phyloP scores from a whole-genome alignment of 2,888 invertebrate genomes.

The Euspilapteryx auroguttella region DNA sequence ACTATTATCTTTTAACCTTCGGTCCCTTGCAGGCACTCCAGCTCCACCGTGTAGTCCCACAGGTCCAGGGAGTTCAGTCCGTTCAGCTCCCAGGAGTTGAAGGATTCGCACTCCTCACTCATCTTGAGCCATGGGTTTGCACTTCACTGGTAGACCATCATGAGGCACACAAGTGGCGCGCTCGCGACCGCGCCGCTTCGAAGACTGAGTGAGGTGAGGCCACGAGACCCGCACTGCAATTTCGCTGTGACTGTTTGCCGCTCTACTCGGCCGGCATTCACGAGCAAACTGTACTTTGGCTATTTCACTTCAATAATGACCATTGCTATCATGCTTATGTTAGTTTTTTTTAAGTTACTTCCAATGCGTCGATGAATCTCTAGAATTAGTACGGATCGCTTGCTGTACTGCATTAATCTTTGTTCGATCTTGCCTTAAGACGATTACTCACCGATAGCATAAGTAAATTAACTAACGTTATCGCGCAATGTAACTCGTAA shows the following conservation, averaged over 20 bases:
- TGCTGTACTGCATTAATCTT: too few relatives aligned
- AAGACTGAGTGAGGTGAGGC: constrained; percentile 18
- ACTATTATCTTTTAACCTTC: constrained; percentile 59
- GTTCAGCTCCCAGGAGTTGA: constrained; percentile 56
- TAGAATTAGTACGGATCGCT: too few relatives aligned
- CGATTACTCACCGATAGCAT: constrained; percentile 30
- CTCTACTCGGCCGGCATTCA: too few relatives aligned
- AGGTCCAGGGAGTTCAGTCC: constrained; percentile 73
- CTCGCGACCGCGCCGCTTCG: constrained; percentile 24
- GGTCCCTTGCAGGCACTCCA: constrained; percentile 77
- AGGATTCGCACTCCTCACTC: constrained; percentile 44
- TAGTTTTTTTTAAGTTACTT: too few relatives aligned
- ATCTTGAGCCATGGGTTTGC: constrained; percentile 19
- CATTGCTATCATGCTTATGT: not conserved
- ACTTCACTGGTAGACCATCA: not conserved
- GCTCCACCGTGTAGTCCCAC: constrained; percentile 84
- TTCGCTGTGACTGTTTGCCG: constrained; percentile 1
- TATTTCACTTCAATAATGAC: constrained; percentile 33
- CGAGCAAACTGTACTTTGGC: constrained; percentile 12
- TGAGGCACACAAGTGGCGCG: constrained; percentile 8
- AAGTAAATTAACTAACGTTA: constrained; percentile 39
- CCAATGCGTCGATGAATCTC: too few relatives aligned
- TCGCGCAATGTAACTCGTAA: constrained; percentile 22
- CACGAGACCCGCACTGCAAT: constrained; percentile 8
- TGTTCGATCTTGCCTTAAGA: constrained; percentile 25